Conservation (phyloP, 92 coral and sea anemone genomes). For the Porites evermanni region DNA sequence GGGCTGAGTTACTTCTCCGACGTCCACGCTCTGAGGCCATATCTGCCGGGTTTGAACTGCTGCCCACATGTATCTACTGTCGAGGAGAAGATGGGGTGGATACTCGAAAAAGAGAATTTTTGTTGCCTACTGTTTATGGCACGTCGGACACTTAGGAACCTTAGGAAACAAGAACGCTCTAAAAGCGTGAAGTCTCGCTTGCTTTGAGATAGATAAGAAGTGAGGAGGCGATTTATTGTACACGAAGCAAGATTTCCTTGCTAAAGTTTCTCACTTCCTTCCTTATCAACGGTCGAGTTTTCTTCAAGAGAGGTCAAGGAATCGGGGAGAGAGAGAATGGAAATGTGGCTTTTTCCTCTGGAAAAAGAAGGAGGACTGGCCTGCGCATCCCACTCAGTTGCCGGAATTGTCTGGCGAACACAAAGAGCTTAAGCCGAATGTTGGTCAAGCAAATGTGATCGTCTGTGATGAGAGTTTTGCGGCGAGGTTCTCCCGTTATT, state of each 20-base stretch:
- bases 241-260: constrained; percentile 6
- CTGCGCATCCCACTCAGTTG: not conserved
- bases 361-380: constrained; percentile 23
- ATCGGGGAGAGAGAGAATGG: not conserved
- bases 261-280: constrained; percentile 14
- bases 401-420: not conserved
- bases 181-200: no score
- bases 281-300: constrained; percentile 29
- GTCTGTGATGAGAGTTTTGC: not conserved
- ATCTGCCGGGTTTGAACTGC: no score
- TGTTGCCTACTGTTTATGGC: no score
- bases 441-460: not conserved
- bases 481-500: not conserved
- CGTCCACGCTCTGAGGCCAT: no score
- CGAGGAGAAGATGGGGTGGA: no score
- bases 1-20: no score
- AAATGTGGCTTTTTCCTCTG: constrained; percentile 11
- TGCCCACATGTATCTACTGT: no score
- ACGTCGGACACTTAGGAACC: no score
- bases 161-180: no score
- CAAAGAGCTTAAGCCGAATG: not conserved
- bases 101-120: no score
- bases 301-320: not conserved
- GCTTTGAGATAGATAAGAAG: no score
- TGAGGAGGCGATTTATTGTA: no score